Conservation (phyloP, 2,797 vertebrate genomes). For the Propithecus perrieri region DNA sequence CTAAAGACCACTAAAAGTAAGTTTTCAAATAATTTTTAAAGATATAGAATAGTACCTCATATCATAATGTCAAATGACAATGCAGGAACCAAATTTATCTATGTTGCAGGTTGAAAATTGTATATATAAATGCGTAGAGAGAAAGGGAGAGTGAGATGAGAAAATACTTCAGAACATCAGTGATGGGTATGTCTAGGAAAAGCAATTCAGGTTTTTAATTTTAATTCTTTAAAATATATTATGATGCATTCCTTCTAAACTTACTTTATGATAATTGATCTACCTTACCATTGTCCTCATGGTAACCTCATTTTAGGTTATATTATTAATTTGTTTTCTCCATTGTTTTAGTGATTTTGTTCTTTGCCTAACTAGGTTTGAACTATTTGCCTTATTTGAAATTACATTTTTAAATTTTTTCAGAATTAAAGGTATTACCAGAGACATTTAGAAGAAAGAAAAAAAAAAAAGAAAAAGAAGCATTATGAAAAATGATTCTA, state of each 20-base stretch:
- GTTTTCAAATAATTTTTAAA: background rate
- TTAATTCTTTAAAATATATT: background rate
- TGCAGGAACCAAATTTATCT: background rate
- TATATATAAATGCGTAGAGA: fast-evolving
- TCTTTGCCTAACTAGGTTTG: background rate
- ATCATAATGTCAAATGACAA: background rate
- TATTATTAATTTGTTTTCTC: background rate
- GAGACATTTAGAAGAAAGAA: background rate
- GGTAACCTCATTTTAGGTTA: background rate
- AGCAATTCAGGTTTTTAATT: background rate
- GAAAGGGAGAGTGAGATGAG: background rate
- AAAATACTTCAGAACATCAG: background rate
- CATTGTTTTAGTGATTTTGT: background rate
- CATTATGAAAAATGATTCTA: background rate
- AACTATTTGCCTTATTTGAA: background rate
- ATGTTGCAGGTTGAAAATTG: background rate
- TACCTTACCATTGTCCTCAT: background rate
- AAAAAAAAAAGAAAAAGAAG: background rate
- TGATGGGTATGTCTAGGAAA: background rate
- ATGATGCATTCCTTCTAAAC: background rate
- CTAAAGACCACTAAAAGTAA: background rate
- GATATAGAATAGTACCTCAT: background rate
- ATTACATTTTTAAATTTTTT: background rate
- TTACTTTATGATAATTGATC: background rate
- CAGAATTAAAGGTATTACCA: background rate